phyloP scores from a whole-genome alignment of 2,797 vertebrate species.

The Microtus californicus region DNA sequence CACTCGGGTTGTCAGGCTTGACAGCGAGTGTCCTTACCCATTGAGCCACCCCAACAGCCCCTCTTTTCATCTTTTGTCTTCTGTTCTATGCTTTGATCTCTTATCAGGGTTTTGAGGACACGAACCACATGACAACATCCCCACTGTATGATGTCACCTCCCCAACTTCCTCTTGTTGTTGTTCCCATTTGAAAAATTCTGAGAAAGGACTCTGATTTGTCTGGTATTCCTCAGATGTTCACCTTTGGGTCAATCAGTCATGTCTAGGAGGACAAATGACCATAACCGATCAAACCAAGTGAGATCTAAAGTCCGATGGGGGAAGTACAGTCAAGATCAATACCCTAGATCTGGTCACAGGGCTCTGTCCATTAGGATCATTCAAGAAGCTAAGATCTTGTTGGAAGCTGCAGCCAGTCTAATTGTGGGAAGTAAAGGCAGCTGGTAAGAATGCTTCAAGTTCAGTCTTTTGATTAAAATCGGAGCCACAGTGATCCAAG shows the following conservation, averaged over 20 bases:
- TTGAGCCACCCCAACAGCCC: background rate
- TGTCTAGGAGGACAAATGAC: background rate
- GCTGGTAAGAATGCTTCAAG: background rate
- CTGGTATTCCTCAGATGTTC: background rate
- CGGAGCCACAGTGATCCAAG: background rate
- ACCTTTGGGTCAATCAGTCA: background rate
- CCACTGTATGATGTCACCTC: background rate
- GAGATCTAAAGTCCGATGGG: background rate
- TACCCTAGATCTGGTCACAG: background rate
- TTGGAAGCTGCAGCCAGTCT: background rate
- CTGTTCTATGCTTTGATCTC: background rate
- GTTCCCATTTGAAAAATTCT: slow-evolving; percentile 36
- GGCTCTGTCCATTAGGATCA: background rate
- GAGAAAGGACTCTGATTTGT: background rate
- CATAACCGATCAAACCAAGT: background rate
- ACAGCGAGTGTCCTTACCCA: background rate
- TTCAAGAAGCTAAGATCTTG: background rate
- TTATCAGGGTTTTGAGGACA: slow-evolving; percentile 5
- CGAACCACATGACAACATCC: background rate
- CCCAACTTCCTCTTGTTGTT: background rate
- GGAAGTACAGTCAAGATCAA: background rate
- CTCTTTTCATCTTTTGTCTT: background rate
- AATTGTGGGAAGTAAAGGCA: background rate
- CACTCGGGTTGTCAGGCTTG: background rate
- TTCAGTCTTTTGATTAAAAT: slow-evolving; percentile 9